Percentiles rank a stretch among this genome's conserved stretches.
Evolutionary conservation across 2,888 invertebrate species (phyloP).

Genomic region (Microctonus aethiopoides): DNA sequence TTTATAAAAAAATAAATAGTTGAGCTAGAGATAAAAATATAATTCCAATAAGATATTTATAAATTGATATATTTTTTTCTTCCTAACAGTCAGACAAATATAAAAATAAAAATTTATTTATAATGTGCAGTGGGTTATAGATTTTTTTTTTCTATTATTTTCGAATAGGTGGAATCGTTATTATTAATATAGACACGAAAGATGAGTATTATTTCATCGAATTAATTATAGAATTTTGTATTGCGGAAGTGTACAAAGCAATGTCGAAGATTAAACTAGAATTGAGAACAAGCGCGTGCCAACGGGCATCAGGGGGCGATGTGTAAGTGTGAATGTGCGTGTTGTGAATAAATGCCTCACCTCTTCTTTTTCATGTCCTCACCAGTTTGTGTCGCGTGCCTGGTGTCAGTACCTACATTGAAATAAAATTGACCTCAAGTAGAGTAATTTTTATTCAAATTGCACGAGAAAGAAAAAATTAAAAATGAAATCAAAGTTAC

Average conservation of each 20-base stretch:
- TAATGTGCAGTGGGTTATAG: too few species aligned
- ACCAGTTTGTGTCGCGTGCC: background rate
- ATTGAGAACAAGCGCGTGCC: conserved; percentile 7
- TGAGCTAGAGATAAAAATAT: conserved; percentile 13
- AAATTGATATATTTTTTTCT: too few species aligned
- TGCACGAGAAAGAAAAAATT: background rate
- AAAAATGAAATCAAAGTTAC: too few species aligned
- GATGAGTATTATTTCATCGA: background rate
- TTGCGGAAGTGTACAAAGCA: background rate
- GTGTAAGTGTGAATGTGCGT: conserved; percentile 4
- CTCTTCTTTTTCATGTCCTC: background rate
- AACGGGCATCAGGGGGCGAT: background rate
- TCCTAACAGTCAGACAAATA: too few species aligned
- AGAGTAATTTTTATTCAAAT: background rate
- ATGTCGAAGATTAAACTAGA: too few species aligned
- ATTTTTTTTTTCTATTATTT: too few species aligned
- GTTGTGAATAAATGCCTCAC: background rate
- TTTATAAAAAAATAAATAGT: background rate
- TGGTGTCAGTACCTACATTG: background rate
- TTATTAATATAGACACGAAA: background rate
- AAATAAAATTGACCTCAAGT: background rate
- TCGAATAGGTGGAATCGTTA: too few species aligned
- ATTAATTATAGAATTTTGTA: background rate
- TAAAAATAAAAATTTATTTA: too few species aligned
- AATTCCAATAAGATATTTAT: too few species aligned